phyloP scores from a whole-genome alignment of 2,113 vertebrate genomes.

The Porphyrio hochstetteri region DNA sequence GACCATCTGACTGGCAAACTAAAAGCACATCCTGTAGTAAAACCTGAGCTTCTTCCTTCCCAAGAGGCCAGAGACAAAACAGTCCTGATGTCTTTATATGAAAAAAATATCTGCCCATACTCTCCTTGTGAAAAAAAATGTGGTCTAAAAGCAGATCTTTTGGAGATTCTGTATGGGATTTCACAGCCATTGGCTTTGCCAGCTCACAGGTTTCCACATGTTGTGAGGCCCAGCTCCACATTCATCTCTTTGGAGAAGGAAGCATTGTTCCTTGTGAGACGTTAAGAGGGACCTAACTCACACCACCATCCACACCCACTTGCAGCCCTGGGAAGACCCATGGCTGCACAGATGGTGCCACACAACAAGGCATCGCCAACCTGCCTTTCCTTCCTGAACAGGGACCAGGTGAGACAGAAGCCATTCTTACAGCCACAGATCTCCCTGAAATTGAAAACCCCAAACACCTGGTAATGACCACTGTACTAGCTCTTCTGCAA shows the following conservation, averaged over 20 bases:
- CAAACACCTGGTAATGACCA: not conserved
- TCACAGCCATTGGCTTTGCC: not conserved
- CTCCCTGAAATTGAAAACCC: not conserved
- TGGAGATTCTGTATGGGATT: not conserved
- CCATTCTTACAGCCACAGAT: not conserved
- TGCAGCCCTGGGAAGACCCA: not conserved
- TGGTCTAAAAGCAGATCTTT: not conserved
- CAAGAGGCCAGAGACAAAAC: fast-evolving
- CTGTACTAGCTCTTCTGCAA: not conserved
- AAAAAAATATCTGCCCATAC: not conserved
- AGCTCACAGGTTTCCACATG: not conserved
- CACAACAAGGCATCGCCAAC: not conserved
- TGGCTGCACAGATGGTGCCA: not conserved
- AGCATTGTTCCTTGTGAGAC: not conserved
- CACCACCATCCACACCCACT: fast-evolving
- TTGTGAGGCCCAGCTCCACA: not conserved
- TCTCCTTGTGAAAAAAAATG: not conserved
- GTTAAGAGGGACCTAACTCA: not conserved
- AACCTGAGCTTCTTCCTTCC: not conserved
- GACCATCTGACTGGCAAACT: not conserved
- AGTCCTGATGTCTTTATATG: not conserved
- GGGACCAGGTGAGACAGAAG: not conserved
- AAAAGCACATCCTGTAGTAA: not conserved
- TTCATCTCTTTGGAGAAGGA: not conserved
- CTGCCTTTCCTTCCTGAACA: not conserved